Conservation (phyloP, 2,797 vertebrate species). For the Tangara arthus region DNA sequence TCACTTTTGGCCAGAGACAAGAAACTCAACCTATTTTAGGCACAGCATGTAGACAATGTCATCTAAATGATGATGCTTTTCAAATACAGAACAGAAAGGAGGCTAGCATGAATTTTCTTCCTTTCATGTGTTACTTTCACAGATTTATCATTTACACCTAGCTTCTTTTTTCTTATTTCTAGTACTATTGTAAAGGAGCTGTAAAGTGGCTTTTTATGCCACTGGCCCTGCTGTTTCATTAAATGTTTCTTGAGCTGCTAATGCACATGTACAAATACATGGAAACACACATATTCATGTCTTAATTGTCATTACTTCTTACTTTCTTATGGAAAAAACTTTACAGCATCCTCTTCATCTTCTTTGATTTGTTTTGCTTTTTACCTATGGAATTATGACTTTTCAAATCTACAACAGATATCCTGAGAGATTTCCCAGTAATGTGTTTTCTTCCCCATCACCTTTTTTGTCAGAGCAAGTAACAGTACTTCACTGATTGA, state of each 20-base stretch:
- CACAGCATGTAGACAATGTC: too few species aligned
- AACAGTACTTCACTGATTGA: not conserved
- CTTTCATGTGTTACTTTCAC: not conserved
- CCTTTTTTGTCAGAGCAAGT: not conserved
- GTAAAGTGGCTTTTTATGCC: not conserved
- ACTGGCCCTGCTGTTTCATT: not conserved
- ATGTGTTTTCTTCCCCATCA: not conserved
- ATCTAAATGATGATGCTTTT: not conserved
- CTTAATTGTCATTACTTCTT: not conserved
- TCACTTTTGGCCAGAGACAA: not conserved
- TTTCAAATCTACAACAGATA: not conserved
- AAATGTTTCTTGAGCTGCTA: not conserved
- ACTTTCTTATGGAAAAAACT: not conserved
- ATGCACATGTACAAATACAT: accelerated
- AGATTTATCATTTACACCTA: not conserved
- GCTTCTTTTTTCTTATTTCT: not conserved
- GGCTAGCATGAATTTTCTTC: not conserved
- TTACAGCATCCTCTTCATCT: not conserved
- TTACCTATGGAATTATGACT: not conserved
- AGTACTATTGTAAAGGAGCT: not conserved
- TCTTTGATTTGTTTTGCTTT: not conserved
- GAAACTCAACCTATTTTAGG: not conserved
- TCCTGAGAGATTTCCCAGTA: not conserved
- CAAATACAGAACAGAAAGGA: not conserved
- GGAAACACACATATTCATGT: accelerated